These are phyloP conservation scores for Camponotus pennsylvanicus DNA, from an alignment of 1,140 invertebrate species.

Conservation along the genomic window DNA sequence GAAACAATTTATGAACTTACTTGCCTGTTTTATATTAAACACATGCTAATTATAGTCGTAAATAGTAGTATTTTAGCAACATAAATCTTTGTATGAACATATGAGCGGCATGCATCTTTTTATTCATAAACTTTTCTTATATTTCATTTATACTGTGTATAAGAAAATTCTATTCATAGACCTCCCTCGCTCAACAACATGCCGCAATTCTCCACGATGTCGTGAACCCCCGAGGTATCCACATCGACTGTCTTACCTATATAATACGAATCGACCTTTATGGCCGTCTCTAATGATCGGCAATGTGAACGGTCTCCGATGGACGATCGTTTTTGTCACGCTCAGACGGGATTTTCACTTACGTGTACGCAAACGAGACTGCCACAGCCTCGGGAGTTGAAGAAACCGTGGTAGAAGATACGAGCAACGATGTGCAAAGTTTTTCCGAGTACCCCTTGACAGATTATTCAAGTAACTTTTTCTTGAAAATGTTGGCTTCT, in stretches of 20 bases:
- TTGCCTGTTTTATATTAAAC: neutral
- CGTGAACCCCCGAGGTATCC: slow-evolving; percentile 26
- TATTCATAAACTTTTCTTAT: neutral
- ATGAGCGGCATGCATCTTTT: neutral
- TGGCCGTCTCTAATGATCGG: slow-evolving; percentile 72
- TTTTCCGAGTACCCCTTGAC: neutral
- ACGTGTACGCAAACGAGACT: slow-evolving; percentile 69
- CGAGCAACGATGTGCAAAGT: slow-evolving; percentile 15
- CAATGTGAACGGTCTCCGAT: slow-evolving; percentile 63
- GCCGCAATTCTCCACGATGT: slow-evolving; percentile 56
- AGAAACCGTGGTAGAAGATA: slow-evolving; percentile 7
- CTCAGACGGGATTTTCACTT: slow-evolving; percentile 68
- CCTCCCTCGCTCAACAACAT: neutral
- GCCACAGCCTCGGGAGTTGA: slow-evolving; percentile 10
- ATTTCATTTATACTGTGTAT: neutral
- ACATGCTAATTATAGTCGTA: neutral
- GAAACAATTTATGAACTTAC: slow-evolving; percentile 10
- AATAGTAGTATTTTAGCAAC: neutral
- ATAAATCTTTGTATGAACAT: slow-evolving; percentile 9
- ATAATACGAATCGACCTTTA: slow-evolving; percentile 74
- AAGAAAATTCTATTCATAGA: slow-evolving; percentile 46
- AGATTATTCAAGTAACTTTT: neutral
- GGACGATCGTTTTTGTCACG: slow-evolving; percentile 62
- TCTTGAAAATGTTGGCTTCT: neutral
- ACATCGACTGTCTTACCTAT: slow-evolving; percentile 54